Conservation (phyloP, 2,113 vertebrate genomes). For the Nannospalax galili region DNA sequence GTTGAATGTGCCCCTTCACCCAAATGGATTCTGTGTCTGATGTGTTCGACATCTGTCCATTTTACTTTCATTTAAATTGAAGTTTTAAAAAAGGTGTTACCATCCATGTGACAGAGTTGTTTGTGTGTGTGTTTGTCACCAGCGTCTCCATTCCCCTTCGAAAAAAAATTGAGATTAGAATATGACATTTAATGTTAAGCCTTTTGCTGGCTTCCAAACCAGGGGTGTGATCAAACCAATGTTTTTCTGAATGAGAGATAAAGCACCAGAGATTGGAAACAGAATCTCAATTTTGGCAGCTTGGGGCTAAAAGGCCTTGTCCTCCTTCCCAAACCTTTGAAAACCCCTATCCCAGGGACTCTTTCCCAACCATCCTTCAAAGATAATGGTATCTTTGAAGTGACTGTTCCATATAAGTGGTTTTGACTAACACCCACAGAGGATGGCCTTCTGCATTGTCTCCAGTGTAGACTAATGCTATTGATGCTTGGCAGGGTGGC, state of each 20-base stretch:
- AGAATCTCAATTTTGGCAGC: slow-evolving; percentile 84
- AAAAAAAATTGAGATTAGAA: slow-evolving; percentile 79
- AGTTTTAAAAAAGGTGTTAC: slow-evolving; percentile 76
- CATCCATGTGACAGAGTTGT: slow-evolving; percentile 75
- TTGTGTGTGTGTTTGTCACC: slow-evolving; percentile 68
- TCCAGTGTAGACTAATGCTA: slow-evolving; percentile 74
- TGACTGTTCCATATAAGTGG: slow-evolving; percentile 81
- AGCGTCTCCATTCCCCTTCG: slow-evolving; percentile 59
- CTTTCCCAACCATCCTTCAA: slow-evolving; percentile 85
- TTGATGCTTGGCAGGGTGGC: slow-evolving; percentile 93
- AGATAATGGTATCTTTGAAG: slow-evolving; percentile 88
- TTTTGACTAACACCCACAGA: slow-evolving; percentile 77
- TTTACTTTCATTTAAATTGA: slow-evolving; percentile 82
- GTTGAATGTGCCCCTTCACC: slow-evolving; percentile 86
- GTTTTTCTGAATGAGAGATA: slow-evolving; percentile 77
- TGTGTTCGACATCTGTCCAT: slow-evolving; percentile 84
- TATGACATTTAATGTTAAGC: slow-evolving; percentile 62
- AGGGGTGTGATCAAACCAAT: slow-evolving; percentile 75
- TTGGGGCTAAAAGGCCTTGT: slow-evolving; percentile 79
- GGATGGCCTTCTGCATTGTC: background rate
- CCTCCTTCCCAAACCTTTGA: slow-evolving; percentile 78
- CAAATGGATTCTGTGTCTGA: slow-evolving; percentile 88
- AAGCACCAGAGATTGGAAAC: slow-evolving; percentile 83
- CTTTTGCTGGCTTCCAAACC: slow-evolving; percentile 80
- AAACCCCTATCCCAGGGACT: slow-evolving; percentile 78